Evolutionary conservation across 2,888 invertebrate genomes (phyloP).

Genomic region (Parnassius mnemosyne): DNA sequence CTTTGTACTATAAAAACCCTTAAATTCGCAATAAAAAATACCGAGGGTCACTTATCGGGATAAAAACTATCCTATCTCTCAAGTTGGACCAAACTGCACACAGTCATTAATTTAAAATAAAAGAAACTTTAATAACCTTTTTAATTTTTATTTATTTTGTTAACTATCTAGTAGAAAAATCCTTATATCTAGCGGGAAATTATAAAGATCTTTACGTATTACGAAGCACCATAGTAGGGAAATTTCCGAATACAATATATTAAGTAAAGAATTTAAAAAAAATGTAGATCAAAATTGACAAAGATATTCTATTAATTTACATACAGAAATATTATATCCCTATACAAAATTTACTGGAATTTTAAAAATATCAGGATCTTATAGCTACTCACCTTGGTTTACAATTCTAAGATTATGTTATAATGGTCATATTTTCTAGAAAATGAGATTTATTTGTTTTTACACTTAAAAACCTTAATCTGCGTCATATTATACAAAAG

Average conservation of each 20-base stretch:
- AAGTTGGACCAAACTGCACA: no score
- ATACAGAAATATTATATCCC: not conserved
- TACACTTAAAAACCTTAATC: no score
- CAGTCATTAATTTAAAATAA: no score
- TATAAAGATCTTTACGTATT: conserved; percentile 19
- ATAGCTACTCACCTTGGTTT: not conserved
- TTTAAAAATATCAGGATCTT: not conserved
- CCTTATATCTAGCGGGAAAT: not conserved
- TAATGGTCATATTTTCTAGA: not conserved
- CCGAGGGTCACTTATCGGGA: no score
- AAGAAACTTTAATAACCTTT: no score
- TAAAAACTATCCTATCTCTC: no score
- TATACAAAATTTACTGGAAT: not conserved
- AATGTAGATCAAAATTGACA: not conserved
- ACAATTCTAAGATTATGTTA: conserved; percentile 30
- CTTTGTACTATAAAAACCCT: no score
- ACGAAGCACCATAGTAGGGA: conserved; percentile 23
- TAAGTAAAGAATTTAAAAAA: not conserved
- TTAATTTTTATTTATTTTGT: conserved; percentile 6
- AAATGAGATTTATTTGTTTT: no score
- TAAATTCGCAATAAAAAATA: no score
- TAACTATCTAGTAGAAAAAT: conserved; percentile 7
- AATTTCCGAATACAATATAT: not conserved
- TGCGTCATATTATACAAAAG: no score
- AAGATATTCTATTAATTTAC: no score